A percentile compares a stretch with the other conserved stretches of the same genome.
Evolutionary conservation across 2,113 vertebrate species (phyloP).

Genomic region (Cettia cetti): DNA sequence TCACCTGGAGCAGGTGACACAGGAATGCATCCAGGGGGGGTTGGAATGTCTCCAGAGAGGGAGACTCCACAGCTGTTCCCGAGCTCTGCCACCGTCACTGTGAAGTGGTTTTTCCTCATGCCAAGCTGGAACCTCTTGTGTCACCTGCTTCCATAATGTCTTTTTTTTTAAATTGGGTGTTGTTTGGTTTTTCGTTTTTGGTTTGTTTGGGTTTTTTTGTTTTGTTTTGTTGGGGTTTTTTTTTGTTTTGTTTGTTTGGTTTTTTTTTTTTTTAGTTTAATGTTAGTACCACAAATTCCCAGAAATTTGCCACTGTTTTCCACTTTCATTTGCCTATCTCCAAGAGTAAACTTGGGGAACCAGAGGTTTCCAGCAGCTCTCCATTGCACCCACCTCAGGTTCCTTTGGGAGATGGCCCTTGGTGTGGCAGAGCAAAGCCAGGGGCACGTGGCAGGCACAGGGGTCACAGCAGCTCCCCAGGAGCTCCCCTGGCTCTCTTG

Average conservation of each 20-base stretch:
- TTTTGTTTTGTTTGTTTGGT: too few relatives aligned
- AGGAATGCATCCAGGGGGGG: background rate
- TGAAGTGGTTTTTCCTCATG: background rate
- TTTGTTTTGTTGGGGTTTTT: too few relatives aligned
- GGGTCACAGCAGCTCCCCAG: background rate
- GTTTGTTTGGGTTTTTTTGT: too few relatives aligned
- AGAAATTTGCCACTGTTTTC: background rate
- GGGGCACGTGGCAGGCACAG: rapidly evolving
- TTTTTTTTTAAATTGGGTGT: too few relatives aligned
- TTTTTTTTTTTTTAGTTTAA: background rate
- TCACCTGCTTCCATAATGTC: background rate
- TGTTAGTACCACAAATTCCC: background rate
- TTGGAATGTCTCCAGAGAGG: background rate
- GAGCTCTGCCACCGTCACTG: background rate
- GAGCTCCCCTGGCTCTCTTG: rapidly evolving
- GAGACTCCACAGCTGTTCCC: background rate
- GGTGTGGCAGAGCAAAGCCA: background rate
- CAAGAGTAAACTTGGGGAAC: background rate
- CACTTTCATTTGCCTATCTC: background rate
- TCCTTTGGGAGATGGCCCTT: background rate
- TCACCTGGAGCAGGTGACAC: background rate
- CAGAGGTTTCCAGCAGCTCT: background rate
- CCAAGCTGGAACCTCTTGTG: background rate
- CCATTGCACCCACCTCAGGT: background rate
- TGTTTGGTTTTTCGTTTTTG: too few relatives aligned